Evolutionary conservation across 2,797 vertebrate species (phyloP).

Genomic region (Sebastes trivittatus): DNA sequence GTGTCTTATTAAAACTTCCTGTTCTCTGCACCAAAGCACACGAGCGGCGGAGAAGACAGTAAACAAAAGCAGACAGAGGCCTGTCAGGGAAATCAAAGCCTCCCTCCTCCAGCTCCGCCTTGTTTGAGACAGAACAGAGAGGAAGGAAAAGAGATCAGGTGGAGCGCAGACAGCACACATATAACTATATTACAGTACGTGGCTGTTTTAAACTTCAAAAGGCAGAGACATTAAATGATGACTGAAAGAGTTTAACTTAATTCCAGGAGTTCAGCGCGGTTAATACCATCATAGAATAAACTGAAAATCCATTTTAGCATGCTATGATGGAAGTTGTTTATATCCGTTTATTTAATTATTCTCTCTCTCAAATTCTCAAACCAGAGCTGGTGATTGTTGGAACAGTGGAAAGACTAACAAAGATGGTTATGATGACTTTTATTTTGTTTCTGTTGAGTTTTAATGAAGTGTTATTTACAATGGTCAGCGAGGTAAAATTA

Average conservation of each 20-base stretch:
- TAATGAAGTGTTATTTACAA: not conserved
- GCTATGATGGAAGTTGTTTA: conserved; percentile 23
- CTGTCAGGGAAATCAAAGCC: conserved; percentile 44
- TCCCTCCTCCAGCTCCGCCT: conserved; percentile 20
- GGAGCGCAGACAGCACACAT: conserved; percentile 27
- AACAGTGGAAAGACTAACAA: not conserved
- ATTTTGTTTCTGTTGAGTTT: not conserved
- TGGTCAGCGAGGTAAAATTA: not conserved
- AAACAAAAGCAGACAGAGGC: conserved; percentile 47
- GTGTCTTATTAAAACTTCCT: conserved; percentile 30
- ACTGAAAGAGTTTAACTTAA: conserved; percentile 14
- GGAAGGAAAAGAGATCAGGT: conserved; percentile 39
- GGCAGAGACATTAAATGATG: conserved; percentile 18
- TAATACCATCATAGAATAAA: conserved; percentile 29
- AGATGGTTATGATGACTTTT: not conserved
- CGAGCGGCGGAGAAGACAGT: conserved; percentile 10
- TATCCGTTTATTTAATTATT: not conserved
- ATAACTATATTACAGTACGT: conserved; percentile 2
- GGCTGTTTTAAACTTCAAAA: conserved; percentile 29
- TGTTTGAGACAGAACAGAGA: conserved; percentile 25
- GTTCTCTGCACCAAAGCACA: conserved; percentile 7
- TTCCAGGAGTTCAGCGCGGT: conserved; percentile 20
- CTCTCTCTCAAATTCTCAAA: not conserved
- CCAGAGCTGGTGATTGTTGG: not conserved
- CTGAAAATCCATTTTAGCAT: conserved; percentile 19